phyloP scores from a whole-genome alignment of 2,797 vertebrate species.

The Alfaro cultratus region DNA sequence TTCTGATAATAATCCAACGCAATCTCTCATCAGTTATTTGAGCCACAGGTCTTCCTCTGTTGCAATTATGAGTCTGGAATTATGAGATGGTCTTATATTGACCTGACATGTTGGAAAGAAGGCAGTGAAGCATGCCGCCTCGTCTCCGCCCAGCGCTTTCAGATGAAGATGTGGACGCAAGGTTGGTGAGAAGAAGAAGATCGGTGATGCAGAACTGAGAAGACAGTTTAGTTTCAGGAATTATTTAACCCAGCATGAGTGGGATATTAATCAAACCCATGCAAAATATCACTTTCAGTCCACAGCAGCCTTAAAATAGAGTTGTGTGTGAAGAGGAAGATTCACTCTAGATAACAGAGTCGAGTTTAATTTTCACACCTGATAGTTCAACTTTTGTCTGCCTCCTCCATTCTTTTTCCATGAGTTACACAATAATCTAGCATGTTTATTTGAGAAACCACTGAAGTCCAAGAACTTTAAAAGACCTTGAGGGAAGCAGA shows the following conservation, averaged over 20 bases:
- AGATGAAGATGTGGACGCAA: constrained; percentile 27
- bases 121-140: constrained; percentile 37
- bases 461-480: not conserved
- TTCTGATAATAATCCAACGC: not conserved
- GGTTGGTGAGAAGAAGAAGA: constrained; percentile 15
- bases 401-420: not conserved
- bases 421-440: no score
- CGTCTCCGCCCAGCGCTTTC: constrained; percentile 21
- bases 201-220: constrained; percentile 38
- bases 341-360: not conserved
- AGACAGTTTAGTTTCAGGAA: constrained; percentile 16
- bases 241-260: constrained; percentile 7
- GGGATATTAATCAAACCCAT: not conserved
- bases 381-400: not conserved
- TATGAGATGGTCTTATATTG: constrained; percentile 27
- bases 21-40: constrained; percentile 15
- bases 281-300: not conserved
- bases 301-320: not conserved
- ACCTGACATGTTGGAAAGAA: constrained; percentile 36
- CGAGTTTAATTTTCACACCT: not conserved
- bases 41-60: constrained; percentile 12
- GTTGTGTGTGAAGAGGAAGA: not conserved
- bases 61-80: constrained; percentile 14
- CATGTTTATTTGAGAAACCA: not conserved
- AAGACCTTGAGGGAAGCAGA: not conserved